Conservation (phyloP, 2,113 vertebrate genomes). For the Murina feae region DNA sequence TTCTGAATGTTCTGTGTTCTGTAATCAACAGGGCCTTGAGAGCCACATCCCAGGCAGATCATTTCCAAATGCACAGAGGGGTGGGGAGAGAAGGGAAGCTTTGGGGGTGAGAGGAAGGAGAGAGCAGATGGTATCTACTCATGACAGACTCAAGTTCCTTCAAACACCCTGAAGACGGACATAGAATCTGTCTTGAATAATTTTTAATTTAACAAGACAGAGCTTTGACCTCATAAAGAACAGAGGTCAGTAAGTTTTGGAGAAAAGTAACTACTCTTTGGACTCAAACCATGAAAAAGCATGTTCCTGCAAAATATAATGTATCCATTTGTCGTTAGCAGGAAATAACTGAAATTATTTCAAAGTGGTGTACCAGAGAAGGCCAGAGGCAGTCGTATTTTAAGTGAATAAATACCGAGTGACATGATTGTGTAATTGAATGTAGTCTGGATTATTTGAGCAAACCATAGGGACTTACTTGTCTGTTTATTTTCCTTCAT, state of each 20-base stretch:
- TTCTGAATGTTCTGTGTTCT: neutral
- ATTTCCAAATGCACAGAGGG: neutral
- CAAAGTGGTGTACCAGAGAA: slow-evolving; percentile 27
- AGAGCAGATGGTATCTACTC: neutral
- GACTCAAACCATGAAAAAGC: slow-evolving; percentile 20
- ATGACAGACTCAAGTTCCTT: neutral
- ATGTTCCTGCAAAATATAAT: slow-evolving; percentile 33
- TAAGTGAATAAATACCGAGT: neutral
- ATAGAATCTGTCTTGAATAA: neutral
- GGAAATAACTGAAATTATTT: slow-evolving; percentile 57
- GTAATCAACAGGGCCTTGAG: neutral
- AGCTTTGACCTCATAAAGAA: slow-evolving; percentile 35
- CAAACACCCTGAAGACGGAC: neutral
- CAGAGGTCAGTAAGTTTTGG: neutral
- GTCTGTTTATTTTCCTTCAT: slow-evolving; percentile 33
- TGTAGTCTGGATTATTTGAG: slow-evolving; percentile 47
- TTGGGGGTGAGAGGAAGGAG: neutral
- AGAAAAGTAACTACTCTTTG: slow-evolving; percentile 37
- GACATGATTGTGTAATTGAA: slow-evolving; percentile 16
- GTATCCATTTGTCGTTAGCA: slow-evolving; percentile 46
- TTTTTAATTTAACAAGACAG: slow-evolving; percentile 24
- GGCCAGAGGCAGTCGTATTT: slow-evolving; percentile 28
- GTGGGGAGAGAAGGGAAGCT: too few relatives aligned
- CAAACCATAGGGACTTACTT: slow-evolving; percentile 34
- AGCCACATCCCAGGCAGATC: neutral